Percentiles rank a stretch among this genome's conserved stretches.
phyloP scores from a whole-genome alignment of 2,113 vertebrate genomes.

The Cochlearius cochlearius region DNA sequence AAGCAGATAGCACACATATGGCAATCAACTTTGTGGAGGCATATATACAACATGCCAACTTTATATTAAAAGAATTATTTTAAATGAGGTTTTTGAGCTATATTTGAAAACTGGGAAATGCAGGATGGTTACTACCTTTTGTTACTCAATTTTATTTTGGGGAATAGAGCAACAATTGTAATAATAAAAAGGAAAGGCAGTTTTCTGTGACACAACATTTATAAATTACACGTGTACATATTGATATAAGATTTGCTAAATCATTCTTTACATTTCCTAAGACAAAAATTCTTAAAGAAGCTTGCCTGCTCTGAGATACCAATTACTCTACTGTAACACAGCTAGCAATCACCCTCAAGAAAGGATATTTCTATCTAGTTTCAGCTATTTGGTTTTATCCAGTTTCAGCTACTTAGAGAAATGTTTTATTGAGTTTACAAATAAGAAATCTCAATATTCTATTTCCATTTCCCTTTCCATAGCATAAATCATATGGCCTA shows the following conservation, averaged over 20 bases:
- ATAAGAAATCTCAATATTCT: conserved; percentile 68
- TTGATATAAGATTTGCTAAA: background rate
- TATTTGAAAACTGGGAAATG: conserved; percentile 26
- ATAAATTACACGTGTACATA: background rate
- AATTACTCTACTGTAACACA: background rate
- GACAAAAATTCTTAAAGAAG: background rate
- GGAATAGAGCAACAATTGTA: background rate
- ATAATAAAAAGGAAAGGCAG: background rate
- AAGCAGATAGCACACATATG: background rate
- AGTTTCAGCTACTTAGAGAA: conserved; percentile 64
- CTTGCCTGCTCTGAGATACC: background rate
- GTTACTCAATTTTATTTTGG: background rate
- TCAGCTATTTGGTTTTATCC: conserved; percentile 51
- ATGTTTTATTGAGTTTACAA: conserved; percentile 71
- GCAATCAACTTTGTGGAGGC: background rate
- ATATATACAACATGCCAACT: background rate
- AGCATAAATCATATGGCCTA: conserved; percentile 74
- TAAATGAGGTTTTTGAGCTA: background rate
- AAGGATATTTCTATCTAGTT: conserved; percentile 35
- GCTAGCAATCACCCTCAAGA: conserved; percentile 19
- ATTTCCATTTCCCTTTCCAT: conserved; percentile 71
- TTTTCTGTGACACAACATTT: background rate
- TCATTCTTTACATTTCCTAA: background rate
- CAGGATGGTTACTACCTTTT: background rate
- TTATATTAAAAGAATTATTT: background rate